Conservation (phyloP, 2,797 vertebrate genomes). For the Odontamblyopus rebecca region DNA sequence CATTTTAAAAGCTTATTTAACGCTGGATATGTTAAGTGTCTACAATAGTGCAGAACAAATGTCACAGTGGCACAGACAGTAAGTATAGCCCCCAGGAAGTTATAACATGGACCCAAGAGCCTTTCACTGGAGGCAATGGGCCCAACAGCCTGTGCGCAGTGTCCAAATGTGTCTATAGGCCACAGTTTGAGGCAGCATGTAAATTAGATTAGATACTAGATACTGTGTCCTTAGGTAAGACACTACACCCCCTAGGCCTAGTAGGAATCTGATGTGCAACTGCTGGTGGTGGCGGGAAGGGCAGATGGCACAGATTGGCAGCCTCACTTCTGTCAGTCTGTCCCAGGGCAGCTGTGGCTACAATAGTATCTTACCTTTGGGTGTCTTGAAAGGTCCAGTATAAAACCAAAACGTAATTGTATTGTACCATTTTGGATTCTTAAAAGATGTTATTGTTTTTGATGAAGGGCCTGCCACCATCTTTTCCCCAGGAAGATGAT, state of each 20-base stretch:
- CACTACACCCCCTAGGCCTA: not conserved
- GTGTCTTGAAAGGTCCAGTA: not conserved
- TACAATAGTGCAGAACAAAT: slow-evolving; percentile 10
- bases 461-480: too few relatives aligned
- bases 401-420: not conserved
- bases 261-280: not conserved
- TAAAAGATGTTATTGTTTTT: too few relatives aligned
- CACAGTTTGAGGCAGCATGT: not conserved
- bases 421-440: too few relatives aligned
- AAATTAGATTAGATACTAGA: too few relatives aligned
- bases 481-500: too few relatives aligned
- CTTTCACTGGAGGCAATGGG: slow-evolving; percentile 55
- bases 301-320: too few relatives aligned
- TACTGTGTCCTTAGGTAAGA: not conserved
- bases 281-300: not conserved
- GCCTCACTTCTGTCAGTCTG: too few relatives aligned
- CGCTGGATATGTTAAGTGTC: not conserved
- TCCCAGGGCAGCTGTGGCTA: too few relatives aligned
- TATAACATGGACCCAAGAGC: slow-evolving; percentile 49
- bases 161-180: not conserved
- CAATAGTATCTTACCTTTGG: not conserved
- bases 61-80: not conserved
- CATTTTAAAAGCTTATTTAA: not conserved
- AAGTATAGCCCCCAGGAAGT: slow-evolving; percentile 64
- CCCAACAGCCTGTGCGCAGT: too few relatives aligned